Evolutionary conservation across 2,888 invertebrate species (phyloP).

Genomic region (Diabrotica balteata): DNA sequence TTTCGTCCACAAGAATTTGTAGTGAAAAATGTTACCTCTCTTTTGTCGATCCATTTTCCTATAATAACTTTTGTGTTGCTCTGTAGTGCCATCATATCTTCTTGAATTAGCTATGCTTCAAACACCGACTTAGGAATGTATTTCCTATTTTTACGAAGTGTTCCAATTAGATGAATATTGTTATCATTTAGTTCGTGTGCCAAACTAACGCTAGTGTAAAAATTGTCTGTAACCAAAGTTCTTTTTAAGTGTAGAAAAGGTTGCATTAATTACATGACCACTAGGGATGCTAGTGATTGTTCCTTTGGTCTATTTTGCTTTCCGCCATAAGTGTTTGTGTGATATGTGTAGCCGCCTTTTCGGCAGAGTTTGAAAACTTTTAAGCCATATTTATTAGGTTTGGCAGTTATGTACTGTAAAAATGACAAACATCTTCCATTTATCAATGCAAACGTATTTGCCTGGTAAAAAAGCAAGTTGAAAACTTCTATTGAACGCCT

Average conservation of each 20-base stretch:
- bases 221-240: conserved; percentile 43
- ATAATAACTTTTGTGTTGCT: conserved; percentile 29
- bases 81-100: conserved; percentile 32
- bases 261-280: conserved; percentile 42
- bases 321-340: conserved; percentile 31
- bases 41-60: too few relatives aligned
- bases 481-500: too few relatives aligned
- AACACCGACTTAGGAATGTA: conserved; percentile 32
- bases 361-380: conserved; percentile 29
- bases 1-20: too few relatives aligned
- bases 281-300: conserved; percentile 19
- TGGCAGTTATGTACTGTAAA: too few relatives aligned
- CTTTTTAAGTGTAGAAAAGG: too few relatives aligned
- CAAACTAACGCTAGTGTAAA: conserved; percentile 38
- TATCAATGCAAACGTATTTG: too few relatives aligned
- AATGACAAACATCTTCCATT: too few relatives aligned
- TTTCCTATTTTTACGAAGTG: too few relatives aligned
- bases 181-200: conserved; percentile 30
- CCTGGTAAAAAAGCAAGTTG: too few relatives aligned
- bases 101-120: conserved; percentile 32
- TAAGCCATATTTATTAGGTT: conserved; percentile 44
- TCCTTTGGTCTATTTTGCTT: conserved; percentile 10
- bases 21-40: too few relatives aligned
- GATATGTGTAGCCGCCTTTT: conserved; percentile 30
- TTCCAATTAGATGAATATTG: too few relatives aligned